A percentile compares a stretch with the other conserved stretches of the same genome.
phyloP scores from a whole-genome alignment of 2,113 vertebrate species.

The Oreochromis niloticus region DNA sequence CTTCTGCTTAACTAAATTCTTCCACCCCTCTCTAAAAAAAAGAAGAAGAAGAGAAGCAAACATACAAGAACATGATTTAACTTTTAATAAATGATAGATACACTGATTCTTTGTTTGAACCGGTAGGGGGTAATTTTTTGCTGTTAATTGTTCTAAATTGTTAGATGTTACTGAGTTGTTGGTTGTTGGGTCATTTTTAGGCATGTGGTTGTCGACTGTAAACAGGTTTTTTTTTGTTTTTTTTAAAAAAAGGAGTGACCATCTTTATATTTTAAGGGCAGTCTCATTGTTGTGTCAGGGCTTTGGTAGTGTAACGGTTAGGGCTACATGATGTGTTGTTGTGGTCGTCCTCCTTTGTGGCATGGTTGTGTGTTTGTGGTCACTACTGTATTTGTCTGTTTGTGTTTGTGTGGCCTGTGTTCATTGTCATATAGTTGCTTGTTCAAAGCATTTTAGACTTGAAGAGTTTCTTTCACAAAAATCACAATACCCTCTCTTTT shows the following conservation, averaged over 20 bases:
- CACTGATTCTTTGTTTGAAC: background rate
- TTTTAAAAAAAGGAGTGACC: background rate
- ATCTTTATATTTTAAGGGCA: background rate
- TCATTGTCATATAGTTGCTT: background rate
- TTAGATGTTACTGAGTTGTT: background rate
- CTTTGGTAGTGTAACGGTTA: background rate
- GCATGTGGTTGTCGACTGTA: background rate
- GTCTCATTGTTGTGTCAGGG: background rate
- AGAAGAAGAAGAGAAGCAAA: background rate
- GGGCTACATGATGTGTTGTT: conserved; percentile 25
- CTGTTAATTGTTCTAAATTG: background rate
- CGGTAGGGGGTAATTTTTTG: background rate
- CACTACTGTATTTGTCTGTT: conserved; percentile 31
- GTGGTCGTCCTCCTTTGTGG: conserved; percentile 30
- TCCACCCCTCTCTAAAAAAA: background rate
- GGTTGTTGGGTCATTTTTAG: background rate
- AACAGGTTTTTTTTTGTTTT: background rate
- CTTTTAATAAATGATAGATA: background rate
- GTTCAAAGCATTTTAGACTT: background rate
- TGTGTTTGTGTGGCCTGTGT: conserved; percentile 32
- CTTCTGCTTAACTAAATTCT: background rate
- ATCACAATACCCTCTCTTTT: background rate
- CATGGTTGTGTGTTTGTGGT: conserved; percentile 46
- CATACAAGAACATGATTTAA: background rate
- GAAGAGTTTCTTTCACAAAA: background rate